Percentiles rank a stretch among this genome's conserved stretches.
Conservation (phyloP, 2,797 vertebrate genomes). For the Brachyalestes nurse region DNA sequence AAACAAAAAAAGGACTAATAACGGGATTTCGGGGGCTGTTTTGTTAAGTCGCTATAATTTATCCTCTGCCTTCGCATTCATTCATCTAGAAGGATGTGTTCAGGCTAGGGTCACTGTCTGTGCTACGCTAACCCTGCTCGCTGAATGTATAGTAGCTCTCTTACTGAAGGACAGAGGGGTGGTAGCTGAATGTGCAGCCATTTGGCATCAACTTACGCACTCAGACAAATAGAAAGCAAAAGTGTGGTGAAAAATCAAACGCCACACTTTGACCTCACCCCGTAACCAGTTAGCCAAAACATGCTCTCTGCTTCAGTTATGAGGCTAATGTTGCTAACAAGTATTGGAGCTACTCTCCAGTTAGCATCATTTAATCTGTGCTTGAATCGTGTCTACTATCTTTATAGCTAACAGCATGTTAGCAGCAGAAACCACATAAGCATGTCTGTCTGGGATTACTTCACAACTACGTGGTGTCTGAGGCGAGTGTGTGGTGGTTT, state of each 20-base stretch:
- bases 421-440: no score
- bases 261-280: not conserved
- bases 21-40: slow-evolving; percentile 70
- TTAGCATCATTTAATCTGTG: not conserved
- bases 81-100: slow-evolving; percentile 56
- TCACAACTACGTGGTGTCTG: no score
- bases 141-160: not conserved
- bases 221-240: not conserved
- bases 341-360: not conserved
- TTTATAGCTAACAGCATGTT: not conserved
- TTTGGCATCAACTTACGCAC: not conserved
- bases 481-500: no score
- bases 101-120: slow-evolving; percentile 4
- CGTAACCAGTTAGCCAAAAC: not conserved
- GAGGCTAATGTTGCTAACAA: no score
- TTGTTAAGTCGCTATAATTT: slow-evolving; percentile 61
- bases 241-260: not conserved
- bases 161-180: not conserved
- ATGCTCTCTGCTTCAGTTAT: not conserved
- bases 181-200: not conserved
- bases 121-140: not conserved
- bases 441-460: no score
- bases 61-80: slow-evolving; percentile 52
- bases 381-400: no score
- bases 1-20: slow-evolving; percentile 76